A percentile compares a stretch with the other conserved stretches of the same genome.
Conservation (phyloP, 2,113 vertebrate species). For the Dicrurus megarhynchus region DNA sequence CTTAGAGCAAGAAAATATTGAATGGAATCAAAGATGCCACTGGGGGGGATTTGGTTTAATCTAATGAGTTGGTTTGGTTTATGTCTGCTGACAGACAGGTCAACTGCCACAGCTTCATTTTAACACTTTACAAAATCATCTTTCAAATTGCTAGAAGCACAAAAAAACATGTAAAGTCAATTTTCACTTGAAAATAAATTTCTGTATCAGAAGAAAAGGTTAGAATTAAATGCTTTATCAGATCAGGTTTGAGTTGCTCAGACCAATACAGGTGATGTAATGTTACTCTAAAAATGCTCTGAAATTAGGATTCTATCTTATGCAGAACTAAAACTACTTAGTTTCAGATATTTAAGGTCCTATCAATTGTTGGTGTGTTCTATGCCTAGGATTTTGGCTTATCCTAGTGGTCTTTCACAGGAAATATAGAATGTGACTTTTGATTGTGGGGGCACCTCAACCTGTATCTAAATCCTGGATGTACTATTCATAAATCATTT, state of each 20-base stretch:
- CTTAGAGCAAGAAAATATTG: slow-evolving; percentile 16
- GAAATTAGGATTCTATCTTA: background rate
- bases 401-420: background rate
- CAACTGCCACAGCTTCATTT: background rate
- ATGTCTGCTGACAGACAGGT: background rate
- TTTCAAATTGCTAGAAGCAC: background rate
- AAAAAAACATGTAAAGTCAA: background rate
- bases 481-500: background rate
- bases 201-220: slow-evolving; percentile 34
- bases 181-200: background rate
- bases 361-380: background rate
- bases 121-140: slow-evolving; percentile 22
- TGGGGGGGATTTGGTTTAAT: background rate
- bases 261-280: background rate
- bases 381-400: background rate
- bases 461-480: background rate
- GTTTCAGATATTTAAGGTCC: background rate
- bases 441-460: background rate
- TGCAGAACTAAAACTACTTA: background rate
- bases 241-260: background rate
- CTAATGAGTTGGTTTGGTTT: slow-evolving; percentile 15
- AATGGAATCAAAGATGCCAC: slow-evolving; percentile 50
- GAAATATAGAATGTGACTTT: background rate
- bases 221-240: slow-evolving; percentile 20
- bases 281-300: background rate